Conservation (phyloP, 2,113 vertebrate species). For the Lota lota region DNA sequence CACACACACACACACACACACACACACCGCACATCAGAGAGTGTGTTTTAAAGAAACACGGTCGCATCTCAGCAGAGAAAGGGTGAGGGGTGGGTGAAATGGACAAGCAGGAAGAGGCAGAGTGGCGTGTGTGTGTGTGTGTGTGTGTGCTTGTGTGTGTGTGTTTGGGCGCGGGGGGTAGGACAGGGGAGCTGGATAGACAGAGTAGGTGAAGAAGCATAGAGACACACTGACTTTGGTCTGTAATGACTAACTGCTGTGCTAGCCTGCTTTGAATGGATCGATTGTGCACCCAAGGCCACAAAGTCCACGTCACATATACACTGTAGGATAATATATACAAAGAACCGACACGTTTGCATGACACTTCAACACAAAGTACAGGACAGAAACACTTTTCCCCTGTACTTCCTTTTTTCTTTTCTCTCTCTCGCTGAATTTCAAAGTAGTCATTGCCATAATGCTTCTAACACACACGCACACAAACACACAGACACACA, state of each 20-base stretch:
- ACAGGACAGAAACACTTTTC: too few relatives aligned
- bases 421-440: not conserved
- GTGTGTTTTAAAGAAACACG: slow-evolving; percentile 77
- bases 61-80: slow-evolving; percentile 71
- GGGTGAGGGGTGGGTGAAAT: slow-evolving; percentile 46
- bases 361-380: too few relatives aligned
- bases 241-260: not conserved
- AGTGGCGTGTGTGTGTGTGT: not conserved
- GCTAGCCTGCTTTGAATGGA: not conserved
- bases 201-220: slow-evolving; percentile 18
- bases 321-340: not conserved
- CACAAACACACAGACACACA: slow-evolving; percentile 2
- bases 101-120: slow-evolving; percentile 46
- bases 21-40: slow-evolving; percentile 31
- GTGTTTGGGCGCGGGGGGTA: slow-evolving; percentile 15
- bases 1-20: slow-evolving; percentile 30
- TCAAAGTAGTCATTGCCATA: slow-evolving; percentile 13
- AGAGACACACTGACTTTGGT: slow-evolving; percentile 12
- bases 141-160: too few relatives aligned
- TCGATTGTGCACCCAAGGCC: not conserved
- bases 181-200: slow-evolving; percentile 17
- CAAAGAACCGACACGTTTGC: not conserved
- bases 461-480: not conserved
- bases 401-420: not conserved
- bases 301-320: not conserved